Conservation (phyloP, 1,140 invertebrate genomes). For the Acromyrmex echinatior region DNA sequence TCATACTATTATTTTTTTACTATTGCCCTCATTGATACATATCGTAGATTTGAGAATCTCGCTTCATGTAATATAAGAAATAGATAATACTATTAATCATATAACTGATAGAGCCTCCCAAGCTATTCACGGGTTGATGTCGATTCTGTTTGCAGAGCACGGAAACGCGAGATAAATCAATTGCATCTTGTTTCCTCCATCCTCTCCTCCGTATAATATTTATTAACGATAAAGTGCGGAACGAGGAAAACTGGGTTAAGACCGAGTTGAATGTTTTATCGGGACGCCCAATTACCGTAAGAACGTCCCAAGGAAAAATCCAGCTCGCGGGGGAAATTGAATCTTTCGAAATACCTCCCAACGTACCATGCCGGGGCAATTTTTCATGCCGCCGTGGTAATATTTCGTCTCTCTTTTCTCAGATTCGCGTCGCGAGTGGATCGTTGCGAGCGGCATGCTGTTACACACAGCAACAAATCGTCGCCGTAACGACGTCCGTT, state of each 20-base stretch:
- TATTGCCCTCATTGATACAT: background rate
- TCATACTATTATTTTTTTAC: background rate
- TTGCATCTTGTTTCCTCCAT: constrained; percentile 7
- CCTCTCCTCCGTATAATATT: constrained; percentile 35
- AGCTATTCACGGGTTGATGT: constrained; percentile 17
- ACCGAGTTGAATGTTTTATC: constrained; percentile 59
- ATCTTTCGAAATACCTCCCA: constrained; percentile 56
- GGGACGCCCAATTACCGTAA: constrained; percentile 55
- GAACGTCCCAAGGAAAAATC: constrained; percentile 54
- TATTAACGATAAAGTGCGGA: constrained; percentile 46
- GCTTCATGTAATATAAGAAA: constrained; percentile 1
- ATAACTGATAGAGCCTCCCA: constrained; percentile 29
- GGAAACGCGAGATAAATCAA: constrained; percentile 51
- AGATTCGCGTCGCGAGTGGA: constrained; percentile 50
- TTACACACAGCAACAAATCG: constrained; percentile 47
- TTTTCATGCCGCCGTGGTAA: constrained; percentile 57
- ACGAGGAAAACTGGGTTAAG: constrained; percentile 29
- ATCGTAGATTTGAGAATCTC: background rate
- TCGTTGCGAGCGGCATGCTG: constrained; percentile 40
- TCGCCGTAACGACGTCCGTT: constrained; percentile 44
- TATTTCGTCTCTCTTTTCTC: constrained; percentile 55
- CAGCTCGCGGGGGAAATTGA: constrained; percentile 57
- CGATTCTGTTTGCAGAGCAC: constrained; percentile 39
- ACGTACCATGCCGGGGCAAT: constrained; percentile 35
- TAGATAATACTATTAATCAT: constrained; percentile 16